These are phyloP conservation scores for Sclerodermus sp. DNA, from an alignment of 2,888 invertebrate genomes.

Conservation along the genomic window DNA sequence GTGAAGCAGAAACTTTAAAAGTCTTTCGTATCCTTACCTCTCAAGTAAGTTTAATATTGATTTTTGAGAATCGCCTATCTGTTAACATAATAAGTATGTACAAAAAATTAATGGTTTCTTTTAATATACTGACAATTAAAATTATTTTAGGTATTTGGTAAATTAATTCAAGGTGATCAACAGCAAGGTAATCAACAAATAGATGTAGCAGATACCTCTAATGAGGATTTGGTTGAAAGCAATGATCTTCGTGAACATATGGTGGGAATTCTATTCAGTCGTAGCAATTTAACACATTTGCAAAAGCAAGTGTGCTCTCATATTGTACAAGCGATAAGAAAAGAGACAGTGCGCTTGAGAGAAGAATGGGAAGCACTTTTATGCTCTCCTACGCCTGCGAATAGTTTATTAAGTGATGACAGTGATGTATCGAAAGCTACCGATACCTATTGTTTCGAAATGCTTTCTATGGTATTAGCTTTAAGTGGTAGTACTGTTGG, in stretches of 20 bases:
- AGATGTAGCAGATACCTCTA: slow-evolving; percentile 47
- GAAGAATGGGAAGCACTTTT: slow-evolving; percentile 87
- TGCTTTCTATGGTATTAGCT: slow-evolving; percentile 93
- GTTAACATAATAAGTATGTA: too few species aligned
- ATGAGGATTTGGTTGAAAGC: slow-evolving; percentile 58
- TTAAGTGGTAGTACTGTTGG: slow-evolving; percentile 92
- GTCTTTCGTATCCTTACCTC: slow-evolving; percentile 91
- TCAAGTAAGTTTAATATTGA: slow-evolving; percentile 64
- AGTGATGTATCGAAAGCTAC: slow-evolving; percentile 61
- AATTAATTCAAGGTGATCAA: slow-evolving; percentile 72
- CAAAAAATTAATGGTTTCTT: too few species aligned
- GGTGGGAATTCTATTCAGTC: slow-evolving; percentile 93
- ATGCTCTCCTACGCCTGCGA: slow-evolving; percentile 58
- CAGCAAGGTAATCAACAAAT: slow-evolving; percentile 43
- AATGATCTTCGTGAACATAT: slow-evolving; percentile 90
- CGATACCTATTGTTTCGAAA: slow-evolving; percentile 97
- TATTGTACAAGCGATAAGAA: slow-evolving; percentile 86
- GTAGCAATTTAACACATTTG: slow-evolving; percentile 88
- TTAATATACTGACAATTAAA: too few species aligned
- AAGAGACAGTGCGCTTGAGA: slow-evolving; percentile 81
- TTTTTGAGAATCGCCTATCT: slow-evolving; percentile 62
- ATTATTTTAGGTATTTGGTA: slow-evolving; percentile 82
- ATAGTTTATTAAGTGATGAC: slow-evolving; percentile 53
- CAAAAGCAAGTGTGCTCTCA: slow-evolving; percentile 87
- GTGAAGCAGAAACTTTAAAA: slow-evolving; percentile 87